Evolutionary conservation across 2,113 vertebrate species (phyloP), one percentile per base, ranked within the genome.

Genomic region (Semicossyphus pulcher): DNA sequence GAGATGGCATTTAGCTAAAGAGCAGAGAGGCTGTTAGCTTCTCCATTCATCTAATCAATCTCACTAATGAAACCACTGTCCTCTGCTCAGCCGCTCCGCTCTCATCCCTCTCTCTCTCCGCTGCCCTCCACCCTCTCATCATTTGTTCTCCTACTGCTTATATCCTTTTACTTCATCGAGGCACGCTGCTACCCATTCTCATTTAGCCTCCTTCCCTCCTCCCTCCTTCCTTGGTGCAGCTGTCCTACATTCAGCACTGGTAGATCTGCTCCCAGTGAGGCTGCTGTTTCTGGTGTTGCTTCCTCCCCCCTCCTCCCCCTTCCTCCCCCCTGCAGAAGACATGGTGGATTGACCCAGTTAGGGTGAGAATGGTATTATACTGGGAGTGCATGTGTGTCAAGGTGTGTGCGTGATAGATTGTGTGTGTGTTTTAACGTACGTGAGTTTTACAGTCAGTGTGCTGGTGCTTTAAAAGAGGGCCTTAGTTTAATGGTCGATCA

Each of bases 1-100:
- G 89, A 91, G 91, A 91, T 92, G 91, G 89, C 90, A 92, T 92
- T 92, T 92, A 92, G 86, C 91, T 90, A 91, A 91, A 92, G 91
- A 92, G 91, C 91, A 92, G 87, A 89, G 83, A 90, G 90, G 91
- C 87, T 88, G 91, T 91, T 92, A 91, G 91, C 88, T 90, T 90
- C 87, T 84, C 83, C 83, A 83, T 89, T 92, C 91, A 91, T 92
- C 88, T 89, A 92, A 92, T 92, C 91, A 92, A 91, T 92, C 91
- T 91, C 86, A 89, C 90, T 92, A 91, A 92, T 92, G 91, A 92
- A 90, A 90, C 79, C 80, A 70, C 80, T 83, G 82, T 91, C 89
- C 87, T 88, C 85, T 91, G 73, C 83, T 58, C 84, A 72, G 75
- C 81, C 73, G 64, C 60, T 68, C 62, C 29, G 48, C 76, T 54